Percentiles rank a stretch among this genome's conserved stretches.
These are phyloP conservation scores for Crambe crambe DNA, from an alignment of 37 sponge, comb jelly and placozoan genomes.

Conservation along the genomic window DNA sequence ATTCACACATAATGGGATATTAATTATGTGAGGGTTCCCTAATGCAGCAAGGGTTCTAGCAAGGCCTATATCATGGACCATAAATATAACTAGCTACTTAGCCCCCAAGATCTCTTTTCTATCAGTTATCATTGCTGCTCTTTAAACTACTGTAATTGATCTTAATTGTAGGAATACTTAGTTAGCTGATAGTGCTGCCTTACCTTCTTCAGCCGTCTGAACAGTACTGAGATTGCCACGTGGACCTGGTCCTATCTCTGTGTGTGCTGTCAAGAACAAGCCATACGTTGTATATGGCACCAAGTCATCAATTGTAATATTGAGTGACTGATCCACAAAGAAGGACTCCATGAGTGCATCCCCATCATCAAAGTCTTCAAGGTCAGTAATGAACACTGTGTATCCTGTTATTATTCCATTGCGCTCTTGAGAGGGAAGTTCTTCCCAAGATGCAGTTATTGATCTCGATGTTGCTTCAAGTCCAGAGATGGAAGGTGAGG, in stretches of 20 bases:
- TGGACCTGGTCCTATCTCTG: background rate
- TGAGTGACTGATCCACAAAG: background rate
- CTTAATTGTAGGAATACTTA: no score
- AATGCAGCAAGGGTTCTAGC: no score
- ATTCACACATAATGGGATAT: no score
- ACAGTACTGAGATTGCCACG: background rate
- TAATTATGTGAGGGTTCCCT: no score
- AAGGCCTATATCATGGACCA: no score
- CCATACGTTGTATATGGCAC: background rate
- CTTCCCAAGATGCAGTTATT: slow-evolving; percentile 3
- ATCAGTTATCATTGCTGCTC: no score
- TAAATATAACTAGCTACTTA: no score
- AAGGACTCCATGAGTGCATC: background rate
- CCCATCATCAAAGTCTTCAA: background rate
- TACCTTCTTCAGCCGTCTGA: background rate
- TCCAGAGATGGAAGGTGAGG: background rate
- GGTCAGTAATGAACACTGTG: background rate
- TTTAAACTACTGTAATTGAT: no score
- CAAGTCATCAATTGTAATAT: background rate
- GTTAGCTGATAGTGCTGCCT: background rate
- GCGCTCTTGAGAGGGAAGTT: background rate
- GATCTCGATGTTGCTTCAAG: background rate
- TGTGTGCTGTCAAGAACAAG: background rate
- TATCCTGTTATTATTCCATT: slow-evolving; percentile 33
- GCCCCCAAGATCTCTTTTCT: no score